Percentiles rank a stretch among this genome's conserved stretches.
Evolutionary conservation across 2,797 vertebrate species (phyloP).

Genomic region (Botia almorhae): DNA sequence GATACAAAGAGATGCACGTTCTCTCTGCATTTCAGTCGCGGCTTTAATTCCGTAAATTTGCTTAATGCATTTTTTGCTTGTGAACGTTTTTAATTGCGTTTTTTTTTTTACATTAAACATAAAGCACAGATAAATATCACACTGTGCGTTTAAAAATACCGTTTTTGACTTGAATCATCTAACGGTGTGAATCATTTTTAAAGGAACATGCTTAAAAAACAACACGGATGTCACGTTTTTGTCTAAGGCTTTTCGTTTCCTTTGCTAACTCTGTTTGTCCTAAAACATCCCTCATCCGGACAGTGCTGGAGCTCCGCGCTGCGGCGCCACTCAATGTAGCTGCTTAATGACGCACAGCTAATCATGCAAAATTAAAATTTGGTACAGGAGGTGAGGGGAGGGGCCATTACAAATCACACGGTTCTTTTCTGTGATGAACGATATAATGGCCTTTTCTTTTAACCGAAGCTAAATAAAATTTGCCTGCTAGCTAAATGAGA

Average conservation of each 20-base stretch:
- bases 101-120: not conserved
- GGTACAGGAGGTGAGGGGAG: slow-evolving; percentile 70
- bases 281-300: slow-evolving; percentile 90
- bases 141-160: not conserved
- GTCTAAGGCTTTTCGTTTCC: not conserved
- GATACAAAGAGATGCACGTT: slow-evolving; percentile 85
- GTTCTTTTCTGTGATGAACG: slow-evolving; percentile 90
- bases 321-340: slow-evolving; percentile 87
- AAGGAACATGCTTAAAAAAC: slow-evolving; percentile 25
- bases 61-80: slow-evolving; percentile 57
- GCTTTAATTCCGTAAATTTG: not conserved
- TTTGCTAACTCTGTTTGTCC: slow-evolving; percentile 76
- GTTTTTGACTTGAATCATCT: not conserved
- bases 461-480: slow-evolving; percentile 92
- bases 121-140: not conserved
- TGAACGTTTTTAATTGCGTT: not conserved
- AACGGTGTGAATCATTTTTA: not conserved
- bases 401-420: slow-evolving; percentile 90
- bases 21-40: slow-evolving; percentile 50
- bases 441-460: slow-evolving; percentile 89
- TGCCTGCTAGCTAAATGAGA: slow-evolving; percentile 86
- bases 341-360: slow-evolving; percentile 99
- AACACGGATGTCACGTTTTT: slow-evolving; percentile 65
- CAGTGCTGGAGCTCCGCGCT: slow-evolving; percentile 86
- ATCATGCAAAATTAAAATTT: slow-evolving; percentile 99